These are phyloP conservation scores for Octonoba sinensis DNA, from an alignment of 2,888 invertebrate species.

Conservation along the genomic window DNA sequence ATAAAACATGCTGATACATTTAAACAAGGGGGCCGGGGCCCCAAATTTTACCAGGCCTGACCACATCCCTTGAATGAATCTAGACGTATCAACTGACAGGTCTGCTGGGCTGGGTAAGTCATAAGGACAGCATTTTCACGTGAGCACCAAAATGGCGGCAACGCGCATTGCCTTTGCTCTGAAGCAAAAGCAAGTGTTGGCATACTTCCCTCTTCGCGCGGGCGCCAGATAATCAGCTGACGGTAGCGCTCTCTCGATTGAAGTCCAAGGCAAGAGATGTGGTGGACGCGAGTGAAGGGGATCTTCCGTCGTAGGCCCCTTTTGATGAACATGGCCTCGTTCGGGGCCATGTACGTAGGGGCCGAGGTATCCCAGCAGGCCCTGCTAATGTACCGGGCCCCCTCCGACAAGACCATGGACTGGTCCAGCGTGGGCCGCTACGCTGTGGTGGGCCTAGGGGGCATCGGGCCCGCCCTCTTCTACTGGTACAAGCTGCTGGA, in stretches of 20 bases:
- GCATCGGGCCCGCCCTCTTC: conserved; percentile 83
- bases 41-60: too few species aligned
- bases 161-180: too few species aligned
- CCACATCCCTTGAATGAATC: too few species aligned
- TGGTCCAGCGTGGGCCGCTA: conserved; percentile 71
- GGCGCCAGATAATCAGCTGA: conserved; percentile 8
- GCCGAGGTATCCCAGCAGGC: conserved; percentile 63
- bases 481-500: conserved; percentile 76
- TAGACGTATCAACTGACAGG: too few species aligned
- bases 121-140: too few species aligned
- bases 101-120: too few species aligned
- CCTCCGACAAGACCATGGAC: conserved; percentile 24
- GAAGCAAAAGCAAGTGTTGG: not conserved
- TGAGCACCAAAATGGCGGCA: too few species aligned
- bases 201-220: conserved; percentile 6
- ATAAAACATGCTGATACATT: too few species aligned
- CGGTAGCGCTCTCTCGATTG: not conserved
- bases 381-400: conserved; percentile 6
- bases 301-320: conserved; percentile 53
- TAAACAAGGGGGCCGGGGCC: too few species aligned
- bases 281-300: conserved; percentile 36
- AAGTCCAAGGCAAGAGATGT: conserved; percentile 3
- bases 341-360: conserved; percentile 62
- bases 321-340: conserved; percentile 54
- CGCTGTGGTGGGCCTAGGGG: conserved; percentile 81